phyloP scores from a whole-genome alignment of 2,888 invertebrate species.

The Machimus rusticus region DNA sequence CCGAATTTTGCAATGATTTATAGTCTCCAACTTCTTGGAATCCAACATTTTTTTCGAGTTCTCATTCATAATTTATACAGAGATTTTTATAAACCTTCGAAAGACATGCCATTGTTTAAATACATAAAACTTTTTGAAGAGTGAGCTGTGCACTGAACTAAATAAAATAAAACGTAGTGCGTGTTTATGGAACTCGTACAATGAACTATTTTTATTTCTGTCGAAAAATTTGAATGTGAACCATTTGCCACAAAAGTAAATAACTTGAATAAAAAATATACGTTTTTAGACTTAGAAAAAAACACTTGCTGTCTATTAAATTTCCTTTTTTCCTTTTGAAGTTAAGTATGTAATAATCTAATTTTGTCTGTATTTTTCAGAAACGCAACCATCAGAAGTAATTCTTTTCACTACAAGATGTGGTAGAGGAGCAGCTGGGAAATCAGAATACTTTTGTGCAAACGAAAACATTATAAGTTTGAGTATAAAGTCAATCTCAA shows the following conservation, averaged over 20 bases:
- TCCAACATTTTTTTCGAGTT: background rate
- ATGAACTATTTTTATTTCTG: background rate
- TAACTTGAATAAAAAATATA: background rate
- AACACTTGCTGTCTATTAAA: background rate
- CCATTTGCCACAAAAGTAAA: background rate
- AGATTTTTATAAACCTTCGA: background rate
- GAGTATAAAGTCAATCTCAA: background rate
- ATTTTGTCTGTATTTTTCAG: background rate
- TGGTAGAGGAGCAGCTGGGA: background rate
- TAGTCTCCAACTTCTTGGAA: background rate
- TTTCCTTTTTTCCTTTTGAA: background rate
- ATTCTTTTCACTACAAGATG: background rate
- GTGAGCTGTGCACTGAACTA: background rate
- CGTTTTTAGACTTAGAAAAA: background rate
- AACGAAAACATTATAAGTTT: background rate
- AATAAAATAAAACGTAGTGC: background rate
- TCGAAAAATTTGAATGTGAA: background rate
- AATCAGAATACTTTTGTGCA: background rate
- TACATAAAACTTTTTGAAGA: background rate
- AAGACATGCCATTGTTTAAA: background rate
- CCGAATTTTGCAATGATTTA: background rate
- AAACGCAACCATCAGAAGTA: background rate
- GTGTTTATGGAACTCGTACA: background rate
- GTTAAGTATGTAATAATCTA: background rate
- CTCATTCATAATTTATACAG: background rate